phyloP scores from a whole-genome alignment of 2,113 vertebrate genomes.

The Hemiprocne comata region DNA sequence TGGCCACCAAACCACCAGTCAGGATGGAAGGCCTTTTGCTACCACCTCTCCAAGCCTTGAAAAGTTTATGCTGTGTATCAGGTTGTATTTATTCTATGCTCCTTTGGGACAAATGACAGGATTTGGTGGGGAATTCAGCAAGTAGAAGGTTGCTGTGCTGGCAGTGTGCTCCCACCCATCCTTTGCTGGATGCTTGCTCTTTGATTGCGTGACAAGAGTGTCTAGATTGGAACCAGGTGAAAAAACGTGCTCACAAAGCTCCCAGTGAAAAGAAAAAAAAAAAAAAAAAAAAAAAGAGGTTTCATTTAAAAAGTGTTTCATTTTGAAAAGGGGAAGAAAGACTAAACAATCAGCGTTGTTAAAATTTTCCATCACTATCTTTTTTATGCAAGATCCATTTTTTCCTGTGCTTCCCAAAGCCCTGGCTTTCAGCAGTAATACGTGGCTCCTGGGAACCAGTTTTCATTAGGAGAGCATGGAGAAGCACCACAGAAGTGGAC shows the following conservation, averaged over 20 bases:
- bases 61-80: background rate
- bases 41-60: background rate
- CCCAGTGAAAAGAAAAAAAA: background rate
- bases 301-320: slow-evolving; percentile 60
- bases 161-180: background rate
- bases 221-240: slow-evolving; percentile 60
- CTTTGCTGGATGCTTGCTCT: background rate
- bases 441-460: background rate
- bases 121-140: background rate
- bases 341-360: slow-evolving; percentile 18
- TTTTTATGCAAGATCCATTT: background rate
- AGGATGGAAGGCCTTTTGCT: background rate
- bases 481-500: background rate
- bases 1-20: background rate
- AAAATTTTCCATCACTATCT: slow-evolving; percentile 31
- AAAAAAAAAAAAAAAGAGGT: background rate
- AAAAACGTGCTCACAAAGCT: background rate
- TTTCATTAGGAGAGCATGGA: background rate
- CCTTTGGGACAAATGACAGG: background rate
- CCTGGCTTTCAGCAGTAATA: background rate
- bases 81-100: background rate
- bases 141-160: background rate
- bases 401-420: background rate
- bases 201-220: background rate
- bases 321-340: slow-evolving; percentile 46